Base-by-base conservation (phyloP, 2,797 vertebrate genomes). In the Chiloscyllium punctatum region DNA sequence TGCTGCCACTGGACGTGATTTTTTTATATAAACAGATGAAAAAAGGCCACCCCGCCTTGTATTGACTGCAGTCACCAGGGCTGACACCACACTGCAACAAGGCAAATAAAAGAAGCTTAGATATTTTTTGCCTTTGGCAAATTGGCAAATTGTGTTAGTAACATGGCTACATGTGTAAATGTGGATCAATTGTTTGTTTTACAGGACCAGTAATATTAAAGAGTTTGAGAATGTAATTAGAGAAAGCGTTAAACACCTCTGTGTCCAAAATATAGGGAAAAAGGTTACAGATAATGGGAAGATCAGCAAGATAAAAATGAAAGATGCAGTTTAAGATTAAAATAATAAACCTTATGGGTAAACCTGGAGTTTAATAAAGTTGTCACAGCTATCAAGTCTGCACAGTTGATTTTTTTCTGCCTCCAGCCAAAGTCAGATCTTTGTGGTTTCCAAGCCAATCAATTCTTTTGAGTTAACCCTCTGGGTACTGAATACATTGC, bases 141-240 rank as follows among this genome's bases (percentile, higher is more conserved):
- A 98, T 98, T 98, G 98, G 98, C 98, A 98, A 98, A 98, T 98
- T 98, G 97, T 98, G 97, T 98, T 98, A 97, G 98, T 98, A 98
- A 98, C 98, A 97, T 97, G 97, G 97, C 97, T 98, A 98, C 97
- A 98, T 97, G 98, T 98, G 98, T 98, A 98, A 97, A 97, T 97
- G 96, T 96, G 97, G 97, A 98, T 98, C 97, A 97, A 98, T 97
- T 98, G 98, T 98, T 98, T 98, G 98, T 98, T 98, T 98, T 98
- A 97, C 97, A 98, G 98, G 97, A 97, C 71, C 97, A 97, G 96
- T 98, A 98, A 97, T 98, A 97, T 97, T 97, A 98, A 98, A 98
- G 97, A 95, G 94, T 96, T 97, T 97, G 98, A 98, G 97, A 97
- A 98, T 98, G 97, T 97, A 98, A 98, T 98, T 98, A 98, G 97